Conservation (phyloP, 2,888 invertebrate species). For the Dyspetes luteomarginatus region DNA sequence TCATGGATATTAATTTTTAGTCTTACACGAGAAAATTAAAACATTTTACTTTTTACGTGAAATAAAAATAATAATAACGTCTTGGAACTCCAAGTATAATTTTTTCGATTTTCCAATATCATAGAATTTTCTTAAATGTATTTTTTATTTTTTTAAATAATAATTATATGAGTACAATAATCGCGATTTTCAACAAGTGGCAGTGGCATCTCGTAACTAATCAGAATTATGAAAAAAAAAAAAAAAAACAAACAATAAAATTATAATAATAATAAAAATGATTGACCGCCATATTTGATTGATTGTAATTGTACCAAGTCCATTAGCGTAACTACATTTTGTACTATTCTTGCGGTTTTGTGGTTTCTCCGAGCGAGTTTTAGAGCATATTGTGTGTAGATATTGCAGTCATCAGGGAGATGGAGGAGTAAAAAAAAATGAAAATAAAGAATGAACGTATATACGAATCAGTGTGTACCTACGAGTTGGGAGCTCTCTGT, state of each 20-base stretch:
- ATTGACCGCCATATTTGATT: conserved; percentile 9
- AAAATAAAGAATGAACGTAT: conserved; percentile 15
- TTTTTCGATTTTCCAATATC: too few relatives aligned
- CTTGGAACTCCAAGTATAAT: too few relatives aligned
- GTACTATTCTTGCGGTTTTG: background rate
- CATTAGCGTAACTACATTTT: conserved; percentile 27
- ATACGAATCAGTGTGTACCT: conserved; percentile 28
- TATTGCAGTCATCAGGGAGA: conserved; percentile 24
- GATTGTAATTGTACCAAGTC: background rate
- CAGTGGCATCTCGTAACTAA: too few relatives aligned
- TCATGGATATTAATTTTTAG: too few relatives aligned
- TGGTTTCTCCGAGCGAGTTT: conserved; percentile 21
- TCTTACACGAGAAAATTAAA: too few relatives aligned
- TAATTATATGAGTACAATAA: too few relatives aligned
- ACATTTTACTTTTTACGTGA: too few relatives aligned
- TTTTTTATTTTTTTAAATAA: too few relatives aligned
- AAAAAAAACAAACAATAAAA: background rate
- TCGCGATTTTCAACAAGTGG: too few relatives aligned
- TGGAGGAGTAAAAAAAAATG: conserved; percentile 16
- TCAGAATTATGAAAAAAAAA: background rate
- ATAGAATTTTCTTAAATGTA: too few relatives aligned
- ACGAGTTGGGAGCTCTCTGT: conserved; percentile 61
- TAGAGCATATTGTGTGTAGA: background rate
- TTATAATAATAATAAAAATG: background rate
- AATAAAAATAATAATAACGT: too few relatives aligned